Evolutionary conservation across 2,113 vertebrate species (phyloP).

Genomic region (Hippopotamus amphibius): DNA sequence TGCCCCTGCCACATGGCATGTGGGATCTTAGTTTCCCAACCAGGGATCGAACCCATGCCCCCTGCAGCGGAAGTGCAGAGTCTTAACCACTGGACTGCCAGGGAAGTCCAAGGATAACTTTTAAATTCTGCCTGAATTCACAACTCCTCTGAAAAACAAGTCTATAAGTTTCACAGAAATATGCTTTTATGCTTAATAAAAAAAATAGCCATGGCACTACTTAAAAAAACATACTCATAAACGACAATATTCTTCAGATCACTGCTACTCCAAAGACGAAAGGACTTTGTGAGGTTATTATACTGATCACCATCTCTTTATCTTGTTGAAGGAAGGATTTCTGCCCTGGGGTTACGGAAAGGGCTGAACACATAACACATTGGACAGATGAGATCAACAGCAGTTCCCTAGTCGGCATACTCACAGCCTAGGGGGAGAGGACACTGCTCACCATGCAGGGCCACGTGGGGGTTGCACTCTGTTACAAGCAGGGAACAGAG

Average conservation of each 20-base stretch:
- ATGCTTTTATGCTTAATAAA: background rate
- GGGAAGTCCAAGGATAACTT: background rate
- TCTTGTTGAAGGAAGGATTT: background rate
- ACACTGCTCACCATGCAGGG: fast-evolving
- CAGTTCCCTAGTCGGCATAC: background rate
- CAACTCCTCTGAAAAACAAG: background rate
- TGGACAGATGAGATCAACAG: background rate
- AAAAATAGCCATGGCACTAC: background rate
- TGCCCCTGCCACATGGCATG: background rate
- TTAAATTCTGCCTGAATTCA: background rate
- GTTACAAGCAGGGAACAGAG: background rate
- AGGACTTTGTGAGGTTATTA: background rate
- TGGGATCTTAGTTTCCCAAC: background rate
- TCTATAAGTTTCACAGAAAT: background rate
- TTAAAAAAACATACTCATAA: background rate
- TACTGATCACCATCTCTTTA: background rate
- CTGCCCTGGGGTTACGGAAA: background rate
- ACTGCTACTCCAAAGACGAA: background rate
- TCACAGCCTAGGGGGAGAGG: background rate
- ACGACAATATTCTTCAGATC: background rate
- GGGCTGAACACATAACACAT: background rate
- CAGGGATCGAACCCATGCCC: background rate
- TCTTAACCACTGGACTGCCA: background rate
- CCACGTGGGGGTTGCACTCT: background rate
- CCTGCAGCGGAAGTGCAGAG: background rate